Evolutionary conservation across 1,140 invertebrate species (phyloP).

Genomic region (Oedothorax gibbosus): DNA sequence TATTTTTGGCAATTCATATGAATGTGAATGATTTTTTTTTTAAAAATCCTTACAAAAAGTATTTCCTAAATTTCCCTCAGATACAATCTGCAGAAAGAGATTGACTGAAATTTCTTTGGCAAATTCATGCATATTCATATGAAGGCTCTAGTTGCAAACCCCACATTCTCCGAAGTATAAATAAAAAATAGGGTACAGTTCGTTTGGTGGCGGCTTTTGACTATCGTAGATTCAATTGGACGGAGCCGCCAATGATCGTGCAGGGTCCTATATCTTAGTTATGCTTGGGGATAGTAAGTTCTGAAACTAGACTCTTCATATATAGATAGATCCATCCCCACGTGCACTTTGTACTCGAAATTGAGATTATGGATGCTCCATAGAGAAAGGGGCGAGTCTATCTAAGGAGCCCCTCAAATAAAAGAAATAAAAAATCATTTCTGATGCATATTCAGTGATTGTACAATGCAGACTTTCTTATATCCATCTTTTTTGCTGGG

Average conservation of each 20-base stretch:
- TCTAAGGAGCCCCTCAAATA: conserved; percentile 11
- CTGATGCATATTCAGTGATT: conserved; percentile 51
- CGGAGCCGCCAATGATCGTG: no score
- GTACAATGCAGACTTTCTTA: neutral
- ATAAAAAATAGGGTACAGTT: neutral
- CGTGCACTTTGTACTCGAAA: conserved; percentile 42
- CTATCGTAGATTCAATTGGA: no score
- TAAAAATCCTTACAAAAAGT: no score
- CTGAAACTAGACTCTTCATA: neutral
- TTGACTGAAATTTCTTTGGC: conserved; percentile 27
- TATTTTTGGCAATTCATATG: no score
- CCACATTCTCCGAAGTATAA: no score
- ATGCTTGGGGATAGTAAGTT: no score
- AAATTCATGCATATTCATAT: neutral
- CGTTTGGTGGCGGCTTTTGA: no score
- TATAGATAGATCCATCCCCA: conserved; percentile 13
- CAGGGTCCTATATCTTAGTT: no score
- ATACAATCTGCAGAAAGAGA: conserved; percentile 28
- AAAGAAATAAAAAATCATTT: conserved; percentile 45
- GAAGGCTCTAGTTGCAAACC: neutral
- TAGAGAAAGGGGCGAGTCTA: conserved; percentile 20
- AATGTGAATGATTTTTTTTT: no score
- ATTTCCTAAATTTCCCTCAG: neutral
- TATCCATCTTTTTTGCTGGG: neutral
- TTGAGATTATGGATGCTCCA: conserved; percentile 27